These are phyloP conservation scores for Portevinia maculata DNA, from an alignment of 2,888 invertebrate species.

Conservation along the genomic window DNA sequence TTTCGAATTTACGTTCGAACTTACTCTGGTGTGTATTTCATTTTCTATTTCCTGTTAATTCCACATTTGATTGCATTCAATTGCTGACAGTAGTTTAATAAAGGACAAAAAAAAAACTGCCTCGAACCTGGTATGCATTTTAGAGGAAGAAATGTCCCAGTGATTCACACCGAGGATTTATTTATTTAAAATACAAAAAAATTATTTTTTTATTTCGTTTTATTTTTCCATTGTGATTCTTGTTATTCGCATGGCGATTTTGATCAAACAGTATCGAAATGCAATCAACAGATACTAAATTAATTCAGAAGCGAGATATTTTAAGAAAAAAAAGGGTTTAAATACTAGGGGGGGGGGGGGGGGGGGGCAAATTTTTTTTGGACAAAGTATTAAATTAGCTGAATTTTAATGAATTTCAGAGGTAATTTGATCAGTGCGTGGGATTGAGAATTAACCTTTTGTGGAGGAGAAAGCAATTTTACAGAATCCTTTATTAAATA, in stretches of 20 bases:
- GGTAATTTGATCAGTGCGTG: neutral
- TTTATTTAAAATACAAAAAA: slow-evolving; percentile 18
- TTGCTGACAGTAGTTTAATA: slow-evolving; percentile 20
- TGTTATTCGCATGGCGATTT: slow-evolving; percentile 17
- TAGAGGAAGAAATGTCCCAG: slow-evolving; percentile 36
- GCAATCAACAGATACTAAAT: slow-evolving; percentile 55
- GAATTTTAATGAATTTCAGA: slow-evolving; percentile 11
- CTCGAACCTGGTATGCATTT: neutral
- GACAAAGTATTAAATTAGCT: slow-evolving; percentile 8
- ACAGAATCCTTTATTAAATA: no score
- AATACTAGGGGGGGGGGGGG: neutral
- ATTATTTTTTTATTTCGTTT: neutral
- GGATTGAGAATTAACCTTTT: no score
- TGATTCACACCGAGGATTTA: slow-evolving; percentile 23
- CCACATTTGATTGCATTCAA: slow-evolving; percentile 40
- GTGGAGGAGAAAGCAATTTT: no score
- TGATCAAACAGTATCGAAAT: slow-evolving; percentile 47
- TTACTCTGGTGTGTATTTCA: slow-evolving; percentile 16
- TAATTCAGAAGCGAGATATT: slow-evolving; percentile 34
- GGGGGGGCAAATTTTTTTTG: neutral
- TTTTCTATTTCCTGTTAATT: slow-evolving; percentile 61
- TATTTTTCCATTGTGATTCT: neutral
- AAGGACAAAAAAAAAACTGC: slow-evolving; percentile 1
- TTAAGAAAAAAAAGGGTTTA: slow-evolving; percentile 1
- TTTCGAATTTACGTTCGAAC: neutral